Evolutionary conservation across 2,797 vertebrate species (phyloP).

Genomic region (Hypotaenidia okinawae): DNA sequence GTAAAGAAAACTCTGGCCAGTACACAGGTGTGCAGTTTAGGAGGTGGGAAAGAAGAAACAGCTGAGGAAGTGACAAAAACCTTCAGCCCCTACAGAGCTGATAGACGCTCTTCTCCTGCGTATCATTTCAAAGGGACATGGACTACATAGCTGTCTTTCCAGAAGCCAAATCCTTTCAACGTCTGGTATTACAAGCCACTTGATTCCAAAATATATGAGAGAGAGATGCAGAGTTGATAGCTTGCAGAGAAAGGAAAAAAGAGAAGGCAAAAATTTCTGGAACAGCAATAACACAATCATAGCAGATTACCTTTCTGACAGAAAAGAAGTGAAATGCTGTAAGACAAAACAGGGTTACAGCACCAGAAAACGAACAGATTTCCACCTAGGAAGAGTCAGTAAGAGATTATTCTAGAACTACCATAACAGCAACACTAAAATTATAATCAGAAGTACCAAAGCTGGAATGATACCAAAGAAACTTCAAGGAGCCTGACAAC

Average conservation of each 20-base stretch:
- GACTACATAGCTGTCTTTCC: rapidly evolving
- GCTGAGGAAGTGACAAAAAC: neutral
- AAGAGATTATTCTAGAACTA: neutral
- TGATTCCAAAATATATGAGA: neutral
- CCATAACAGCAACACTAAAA: neutral
- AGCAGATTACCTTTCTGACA: neutral
- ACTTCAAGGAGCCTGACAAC: neutral
- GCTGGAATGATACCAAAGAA: neutral
- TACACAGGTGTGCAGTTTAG: neutral
- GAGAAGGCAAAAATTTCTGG: neutral
- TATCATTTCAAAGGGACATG: neutral
- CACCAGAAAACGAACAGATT: neutral
- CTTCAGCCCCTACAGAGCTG: neutral
- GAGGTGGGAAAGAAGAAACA: neutral
- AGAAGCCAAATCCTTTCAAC: neutral
- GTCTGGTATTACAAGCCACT: neutral
- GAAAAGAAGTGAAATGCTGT: neutral
- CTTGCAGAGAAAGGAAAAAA: neutral
- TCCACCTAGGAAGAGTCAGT: neutral
- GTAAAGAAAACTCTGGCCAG: neutral
- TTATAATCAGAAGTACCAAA: neutral
- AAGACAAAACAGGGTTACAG: neutral
- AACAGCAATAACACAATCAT: neutral
- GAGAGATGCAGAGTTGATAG: neutral
- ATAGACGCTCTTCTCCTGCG: neutral